Percentiles rank a stretch among this genome's conserved stretches.
These are phyloP conservation scores for Ennomos quercinarius DNA, from an alignment of 2,888 invertebrate species.

Conservation along the genomic window DNA sequence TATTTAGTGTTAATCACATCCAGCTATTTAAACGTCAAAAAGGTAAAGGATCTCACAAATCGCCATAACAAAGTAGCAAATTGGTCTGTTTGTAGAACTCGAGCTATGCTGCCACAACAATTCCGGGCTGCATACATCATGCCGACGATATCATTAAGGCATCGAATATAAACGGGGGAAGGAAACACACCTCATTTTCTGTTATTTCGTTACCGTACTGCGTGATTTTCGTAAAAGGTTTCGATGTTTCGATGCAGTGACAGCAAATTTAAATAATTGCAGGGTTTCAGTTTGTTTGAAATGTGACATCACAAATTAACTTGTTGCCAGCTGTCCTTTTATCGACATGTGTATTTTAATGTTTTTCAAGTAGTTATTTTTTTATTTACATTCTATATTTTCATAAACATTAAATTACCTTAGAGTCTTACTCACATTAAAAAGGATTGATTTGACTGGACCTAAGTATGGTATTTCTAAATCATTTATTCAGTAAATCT, in stretches of 20 bases:
- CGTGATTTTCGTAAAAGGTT: slow-evolving; percentile 64
- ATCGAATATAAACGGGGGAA: slow-evolving; percentile 65
- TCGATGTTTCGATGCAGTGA: slow-evolving; percentile 41
- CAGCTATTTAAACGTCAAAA: slow-evolving; percentile 18
- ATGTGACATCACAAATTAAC: slow-evolving; percentile 11
- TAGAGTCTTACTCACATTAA: too few species aligned
- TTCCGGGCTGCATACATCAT: slow-evolving; percentile 78
- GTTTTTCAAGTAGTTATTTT: too few species aligned
- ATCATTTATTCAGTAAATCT: slow-evolving; percentile 4
- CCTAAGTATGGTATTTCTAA: not conserved
- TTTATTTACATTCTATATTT: too few species aligned
- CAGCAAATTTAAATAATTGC: slow-evolving; percentile 37
- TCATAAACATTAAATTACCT: too few species aligned
- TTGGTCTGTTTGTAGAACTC: slow-evolving; percentile 40
- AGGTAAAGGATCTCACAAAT: slow-evolving; percentile 17
- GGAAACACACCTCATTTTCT: slow-evolving; percentile 68
- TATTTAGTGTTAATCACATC: slow-evolving; percentile 3
- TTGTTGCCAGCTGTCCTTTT: slow-evolving; percentile 16
- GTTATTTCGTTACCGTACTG: slow-evolving; percentile 63
- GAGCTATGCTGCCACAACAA: slow-evolving; percentile 50
- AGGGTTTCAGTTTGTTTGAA: slow-evolving; percentile 23
- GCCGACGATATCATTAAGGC: slow-evolving; percentile 76
- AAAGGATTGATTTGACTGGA: too few species aligned
- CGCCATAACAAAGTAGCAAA: slow-evolving; percentile 27
- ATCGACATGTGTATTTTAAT: slow-evolving; percentile 2